Percentiles rank a stretch among this genome's conserved stretches.
These are phyloP conservation scores for Benitochromis conjunctus DNA, from an alignment of 2,113 vertebrate genomes.

Conservation along the genomic window DNA sequence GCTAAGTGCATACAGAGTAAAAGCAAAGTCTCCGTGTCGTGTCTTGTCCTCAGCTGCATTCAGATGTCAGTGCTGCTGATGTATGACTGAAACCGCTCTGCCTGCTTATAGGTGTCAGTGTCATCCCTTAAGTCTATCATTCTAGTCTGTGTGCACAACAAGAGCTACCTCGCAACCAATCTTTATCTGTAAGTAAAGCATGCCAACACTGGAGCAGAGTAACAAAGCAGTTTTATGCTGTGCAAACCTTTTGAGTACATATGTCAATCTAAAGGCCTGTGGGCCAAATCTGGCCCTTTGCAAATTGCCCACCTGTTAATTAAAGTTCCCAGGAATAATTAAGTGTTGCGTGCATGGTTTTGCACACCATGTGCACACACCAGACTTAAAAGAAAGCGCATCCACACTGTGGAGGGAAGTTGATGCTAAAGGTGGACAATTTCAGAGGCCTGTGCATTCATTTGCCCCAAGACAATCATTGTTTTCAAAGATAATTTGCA, in stretches of 20 bases:
- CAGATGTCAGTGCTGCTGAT: constrained; percentile 17
- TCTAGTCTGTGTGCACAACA: not conserved
- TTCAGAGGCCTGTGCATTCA: not conserved
- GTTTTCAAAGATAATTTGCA: not conserved
- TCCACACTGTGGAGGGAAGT: not conserved
- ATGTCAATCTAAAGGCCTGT: not conserved
- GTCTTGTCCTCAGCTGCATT: constrained; percentile 50
- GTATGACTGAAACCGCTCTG: not conserved
- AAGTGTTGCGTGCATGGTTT: not conserved
- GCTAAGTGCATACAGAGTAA: not conserved
- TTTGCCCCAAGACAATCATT: not conserved
- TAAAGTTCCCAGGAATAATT: not conserved
- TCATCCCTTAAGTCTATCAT: not conserved
- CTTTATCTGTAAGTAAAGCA: not conserved
- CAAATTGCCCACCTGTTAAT: not conserved
- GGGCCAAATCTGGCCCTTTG: not conserved
- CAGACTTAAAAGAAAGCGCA: not conserved
- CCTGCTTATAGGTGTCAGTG: not conserved
- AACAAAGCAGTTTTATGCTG: not conserved
- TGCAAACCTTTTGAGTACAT: not conserved
- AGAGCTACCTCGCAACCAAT: not conserved
- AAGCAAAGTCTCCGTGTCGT: constrained; percentile 16
- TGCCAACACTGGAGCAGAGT: not conserved
- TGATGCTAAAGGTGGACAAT: not conserved
- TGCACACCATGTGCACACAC: not conserved